Evolutionary conservation across 1,140 invertebrate species (phyloP).

Genomic region (Nixonia krombeini): DNA sequence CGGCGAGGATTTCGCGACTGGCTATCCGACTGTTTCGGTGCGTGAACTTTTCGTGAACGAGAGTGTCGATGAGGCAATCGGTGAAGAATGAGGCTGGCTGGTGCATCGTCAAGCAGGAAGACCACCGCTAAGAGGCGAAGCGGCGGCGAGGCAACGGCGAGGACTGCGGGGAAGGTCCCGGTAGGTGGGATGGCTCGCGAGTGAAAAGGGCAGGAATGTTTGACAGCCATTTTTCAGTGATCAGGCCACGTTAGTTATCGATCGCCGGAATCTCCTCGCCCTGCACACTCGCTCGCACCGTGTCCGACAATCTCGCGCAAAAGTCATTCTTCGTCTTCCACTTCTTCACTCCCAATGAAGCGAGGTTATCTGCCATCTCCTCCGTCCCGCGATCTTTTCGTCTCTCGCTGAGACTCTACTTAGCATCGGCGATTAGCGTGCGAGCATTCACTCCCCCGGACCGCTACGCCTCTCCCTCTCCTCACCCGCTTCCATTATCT

Average conservation of each 20-base stretch:
- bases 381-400: constrained; percentile 53
- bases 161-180: constrained; percentile 21
- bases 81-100: too few relatives aligned
- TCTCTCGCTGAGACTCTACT: constrained; percentile 43
- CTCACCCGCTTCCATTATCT: constrained; percentile 11
- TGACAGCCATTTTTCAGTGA: constrained; percentile 72
- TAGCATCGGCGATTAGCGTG: constrained; percentile 46
- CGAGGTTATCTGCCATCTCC: constrained; percentile 63
- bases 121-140: constrained; percentile 41
- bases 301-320: constrained; percentile 54
- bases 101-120: constrained; percentile 36
- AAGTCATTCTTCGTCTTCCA: constrained; percentile 60
- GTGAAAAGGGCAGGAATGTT: constrained; percentile 69
- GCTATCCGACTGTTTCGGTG: too few relatives aligned
- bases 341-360: constrained; percentile 61
- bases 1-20: too few relatives aligned
- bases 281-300: constrained; percentile 45
- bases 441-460: constrained; percentile 30
- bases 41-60: too few relatives aligned
- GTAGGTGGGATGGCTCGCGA: constrained; percentile 59
- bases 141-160: too few relatives aligned
- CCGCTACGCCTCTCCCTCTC: constrained; percentile 9
- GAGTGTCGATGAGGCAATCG: too few relatives aligned
- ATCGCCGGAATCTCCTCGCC: constrained; percentile 59
- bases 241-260: constrained; percentile 67